phyloP scores from a whole-genome alignment of 2,888 invertebrate species.

The Cheilosia vulpina region DNA sequence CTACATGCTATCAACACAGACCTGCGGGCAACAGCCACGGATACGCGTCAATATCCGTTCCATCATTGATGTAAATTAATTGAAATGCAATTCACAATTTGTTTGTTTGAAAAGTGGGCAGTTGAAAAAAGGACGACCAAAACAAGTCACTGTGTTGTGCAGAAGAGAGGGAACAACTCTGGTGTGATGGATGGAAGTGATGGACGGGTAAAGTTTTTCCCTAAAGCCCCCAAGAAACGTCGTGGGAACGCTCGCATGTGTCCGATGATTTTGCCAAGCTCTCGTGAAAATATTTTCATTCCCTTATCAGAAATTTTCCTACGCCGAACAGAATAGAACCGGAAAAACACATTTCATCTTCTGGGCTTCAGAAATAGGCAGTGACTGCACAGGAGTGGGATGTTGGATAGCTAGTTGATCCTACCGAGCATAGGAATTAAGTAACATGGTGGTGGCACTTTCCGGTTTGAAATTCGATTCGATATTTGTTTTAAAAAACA shows the following conservation, averaged over 20 bases:
- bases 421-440: conserved; percentile 42
- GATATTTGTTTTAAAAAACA: conserved; percentile 74
- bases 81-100: conserved; percentile 68
- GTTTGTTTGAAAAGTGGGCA: conserved; percentile 36
- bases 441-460: conserved; percentile 44
- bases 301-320: conserved; percentile 44
- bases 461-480: conserved; percentile 67
- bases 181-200: conserved; percentile 56
- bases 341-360: conserved; percentile 18
- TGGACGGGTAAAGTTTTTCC: conserved; percentile 60
- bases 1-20: background rate
- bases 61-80: conserved; percentile 64
- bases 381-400: conserved; percentile 15
- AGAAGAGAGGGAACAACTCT: conserved; percentile 57
- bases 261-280: conserved; percentile 28
- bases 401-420: conserved; percentile 36
- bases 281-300: conserved; percentile 71
- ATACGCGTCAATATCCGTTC: conserved; percentile 32
- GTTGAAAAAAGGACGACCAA: background rate
- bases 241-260: conserved; percentile 66
- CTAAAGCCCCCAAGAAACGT: conserved; percentile 56
- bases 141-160: conserved; percentile 9
- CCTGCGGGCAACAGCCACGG: conserved; percentile 19
- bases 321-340: conserved; percentile 31
- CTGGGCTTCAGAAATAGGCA: conserved; percentile 47